Evolutionary conservation across 2,888 invertebrate genomes (phyloP).

Genomic region (Phalera bucephala): DNA sequence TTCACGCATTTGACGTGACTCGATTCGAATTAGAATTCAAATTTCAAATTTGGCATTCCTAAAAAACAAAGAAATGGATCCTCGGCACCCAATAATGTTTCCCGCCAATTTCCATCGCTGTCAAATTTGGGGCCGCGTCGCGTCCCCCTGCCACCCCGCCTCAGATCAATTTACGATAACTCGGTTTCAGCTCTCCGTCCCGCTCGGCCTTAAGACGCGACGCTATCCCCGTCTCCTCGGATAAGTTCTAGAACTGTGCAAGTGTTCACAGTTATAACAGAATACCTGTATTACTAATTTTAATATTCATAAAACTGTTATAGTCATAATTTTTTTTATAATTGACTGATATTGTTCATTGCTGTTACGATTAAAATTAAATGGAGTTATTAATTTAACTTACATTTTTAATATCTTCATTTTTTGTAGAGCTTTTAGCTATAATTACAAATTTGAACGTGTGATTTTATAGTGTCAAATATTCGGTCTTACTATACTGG

Average conservation of each 20-base stretch:
- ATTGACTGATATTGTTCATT: too few relatives aligned
- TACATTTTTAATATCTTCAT: too few relatives aligned
- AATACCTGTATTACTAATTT: conserved; percentile 40
- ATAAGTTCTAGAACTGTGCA: conserved; percentile 72
- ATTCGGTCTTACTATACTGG: too few relatives aligned
- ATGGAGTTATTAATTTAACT: too few relatives aligned
- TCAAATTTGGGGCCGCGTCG: conserved; percentile 77
- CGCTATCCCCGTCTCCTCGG: conserved; percentile 72
- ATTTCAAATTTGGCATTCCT: conserved; percentile 44
- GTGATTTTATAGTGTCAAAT: too few relatives aligned
- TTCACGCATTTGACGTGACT: conserved; percentile 5
- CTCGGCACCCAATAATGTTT: conserved; percentile 73
- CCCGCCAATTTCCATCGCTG: conserved; percentile 82
- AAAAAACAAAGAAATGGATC: conserved; percentile 21
- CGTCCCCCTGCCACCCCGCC: conserved; percentile 50
- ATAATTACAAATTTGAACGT: too few relatives aligned
- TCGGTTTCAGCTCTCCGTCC: conserved; percentile 73
- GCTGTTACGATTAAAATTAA: too few relatives aligned
- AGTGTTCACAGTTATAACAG: conserved; percentile 52
- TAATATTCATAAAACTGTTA: conserved; percentile 9
- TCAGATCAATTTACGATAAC: conserved; percentile 82
- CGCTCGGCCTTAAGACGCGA: conserved; percentile 77
- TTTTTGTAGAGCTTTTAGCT: too few relatives aligned
- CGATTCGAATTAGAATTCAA: conserved; percentile 11
- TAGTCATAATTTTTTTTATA: too few relatives aligned